Evolutionary conservation across 2,888 invertebrate genomes (phyloP), one percentile per base, ranked within the genome.

Genomic region (Dromius quadrimaculatus): DNA sequence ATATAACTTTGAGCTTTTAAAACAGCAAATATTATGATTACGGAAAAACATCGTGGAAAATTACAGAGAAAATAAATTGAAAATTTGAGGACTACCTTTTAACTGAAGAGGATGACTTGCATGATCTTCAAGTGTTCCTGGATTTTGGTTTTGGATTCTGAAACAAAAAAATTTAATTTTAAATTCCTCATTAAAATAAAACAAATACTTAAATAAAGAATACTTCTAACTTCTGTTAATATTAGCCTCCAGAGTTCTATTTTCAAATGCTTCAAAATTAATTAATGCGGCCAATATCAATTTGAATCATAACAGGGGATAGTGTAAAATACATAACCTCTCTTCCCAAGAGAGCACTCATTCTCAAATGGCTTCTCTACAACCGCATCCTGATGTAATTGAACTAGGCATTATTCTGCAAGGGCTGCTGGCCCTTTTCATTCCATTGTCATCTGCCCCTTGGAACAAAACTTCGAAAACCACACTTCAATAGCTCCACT

Each of bases 391-490:
- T 23, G 50, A 13, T 54, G 28, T 54, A 54, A 54, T 54, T 54
- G 50, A 54, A 28, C 6, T 9, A 23, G 50, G 13, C 50, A 15
- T 15, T 41, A 9, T 8, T 28, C 11, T 47, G 8, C 28, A 28
- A 32, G 50, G 50, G 50, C 15, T 15, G 2, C 1, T 2, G 2
- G 28, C 50, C 28, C 28, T 54, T n/a, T 13, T 54, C 41, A 54
- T 54, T 54, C 28, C 23, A 54, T 54, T 54, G 50, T 54, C 28
- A 54, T 19, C 43, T 19, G 17, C 17, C 43, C 43, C 43, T 43
- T 15, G 50, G 50, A 20, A 47, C 50, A 13, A 28, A 54, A 54
- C 23, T 28, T 41, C 41, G 4, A 15, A 41, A 41, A 9, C 13
- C 11, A 3, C 41, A 41, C 28, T 8, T 15, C 2, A 13, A 15